These are phyloP conservation scores for Myripristis jacobus DNA, from an alignment of 2,797 vertebrate species.

Conservation along the genomic window DNA sequence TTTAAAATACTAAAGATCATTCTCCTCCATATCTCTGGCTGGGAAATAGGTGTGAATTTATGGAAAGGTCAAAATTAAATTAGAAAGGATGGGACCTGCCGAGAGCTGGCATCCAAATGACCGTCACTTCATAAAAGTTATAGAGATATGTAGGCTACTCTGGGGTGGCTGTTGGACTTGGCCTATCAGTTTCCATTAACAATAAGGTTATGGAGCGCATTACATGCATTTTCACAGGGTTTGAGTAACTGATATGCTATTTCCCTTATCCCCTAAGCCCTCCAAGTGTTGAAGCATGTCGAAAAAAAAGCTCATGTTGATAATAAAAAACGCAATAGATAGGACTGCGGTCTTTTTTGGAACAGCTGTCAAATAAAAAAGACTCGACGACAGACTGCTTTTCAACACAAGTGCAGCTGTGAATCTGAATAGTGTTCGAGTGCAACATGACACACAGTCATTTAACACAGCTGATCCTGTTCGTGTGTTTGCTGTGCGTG, in stretches of 20 bases:
- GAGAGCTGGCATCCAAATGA: constrained; percentile 63
- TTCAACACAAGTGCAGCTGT: constrained; percentile 79
- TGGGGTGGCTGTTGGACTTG: constrained; percentile 55
- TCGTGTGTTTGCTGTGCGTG: constrained; percentile 26
- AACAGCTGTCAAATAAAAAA: constrained; percentile 80
- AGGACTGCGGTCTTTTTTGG: constrained; percentile 60
- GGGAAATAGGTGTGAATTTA: constrained; percentile 75
- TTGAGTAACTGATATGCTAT: constrained; percentile 73
- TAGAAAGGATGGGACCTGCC: constrained; percentile 61
- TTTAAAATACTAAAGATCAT: constrained; percentile 71
- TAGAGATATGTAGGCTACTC: constrained; percentile 58
- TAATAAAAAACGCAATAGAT: constrained; percentile 71
- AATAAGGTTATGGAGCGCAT: constrained; percentile 66
- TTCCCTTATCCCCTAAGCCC: constrained; percentile 74
- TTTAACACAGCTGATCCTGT: constrained; percentile 61
- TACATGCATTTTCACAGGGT: constrained; percentile 72
- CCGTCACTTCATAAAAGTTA: constrained; percentile 70
- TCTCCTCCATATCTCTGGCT: constrained; percentile 54
- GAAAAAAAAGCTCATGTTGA: constrained; percentile 63
- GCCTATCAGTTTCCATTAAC: constrained; percentile 74
- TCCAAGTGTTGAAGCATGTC: constrained; percentile 70
- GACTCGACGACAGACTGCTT: constrained; percentile 72
- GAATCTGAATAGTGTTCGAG: constrained; percentile 61
- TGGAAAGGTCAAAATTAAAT: constrained; percentile 80
- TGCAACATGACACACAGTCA: constrained; percentile 57